Evolutionary conservation across 2,797 vertebrate genomes (phyloP), one percentile per base, ranked within the genome.

Genomic region (Halcyon smyrnensis): DNA sequence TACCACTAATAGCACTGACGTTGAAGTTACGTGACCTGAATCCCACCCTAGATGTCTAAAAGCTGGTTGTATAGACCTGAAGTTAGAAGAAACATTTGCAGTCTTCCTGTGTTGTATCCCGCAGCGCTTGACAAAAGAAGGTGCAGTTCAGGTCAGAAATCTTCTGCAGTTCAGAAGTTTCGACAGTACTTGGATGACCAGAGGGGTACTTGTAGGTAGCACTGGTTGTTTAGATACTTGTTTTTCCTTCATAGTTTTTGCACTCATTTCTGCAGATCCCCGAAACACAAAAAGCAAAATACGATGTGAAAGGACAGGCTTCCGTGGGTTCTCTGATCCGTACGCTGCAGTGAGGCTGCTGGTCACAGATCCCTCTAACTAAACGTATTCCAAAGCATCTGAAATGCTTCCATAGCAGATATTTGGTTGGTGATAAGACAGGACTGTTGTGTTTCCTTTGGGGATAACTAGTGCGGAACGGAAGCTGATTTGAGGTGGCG

Each of bases 401-500:
- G 67, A 84, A 93, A 53, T 64, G 65, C 68, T 65, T 93, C 91
- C 23, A 0, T 30, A 54, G 84, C 93, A 87, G 81, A 50, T 93
- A 89, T 3, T 71, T 11, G 1, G 18, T 41, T 91, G 79, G 41
- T 51, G 88, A 50, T 64, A 80, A 82, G 90, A 80, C 69, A 36
- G 41, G 63, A 56, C 48, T 76, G 57, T 62, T 76, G 62, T 37
- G 45, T 83, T 95, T 86, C 86, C 80, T 91, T 11, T 68, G 89
- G 56, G 89, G 19, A 51, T 94, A 90, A 69, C 83, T 88, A 89
- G 64, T 8, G 4, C 63, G 86, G 51, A 45, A 43, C 32, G 88
- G 76, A 90, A 63, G 51, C 45, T 80, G 36, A 70, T 90, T 91
- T 77, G 60, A 91, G 87, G 91, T 93, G 76, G 67, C 79, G 64